Conservation (phyloP, 2,888 invertebrate genomes). For the Sinotaia quadrata region DNA sequence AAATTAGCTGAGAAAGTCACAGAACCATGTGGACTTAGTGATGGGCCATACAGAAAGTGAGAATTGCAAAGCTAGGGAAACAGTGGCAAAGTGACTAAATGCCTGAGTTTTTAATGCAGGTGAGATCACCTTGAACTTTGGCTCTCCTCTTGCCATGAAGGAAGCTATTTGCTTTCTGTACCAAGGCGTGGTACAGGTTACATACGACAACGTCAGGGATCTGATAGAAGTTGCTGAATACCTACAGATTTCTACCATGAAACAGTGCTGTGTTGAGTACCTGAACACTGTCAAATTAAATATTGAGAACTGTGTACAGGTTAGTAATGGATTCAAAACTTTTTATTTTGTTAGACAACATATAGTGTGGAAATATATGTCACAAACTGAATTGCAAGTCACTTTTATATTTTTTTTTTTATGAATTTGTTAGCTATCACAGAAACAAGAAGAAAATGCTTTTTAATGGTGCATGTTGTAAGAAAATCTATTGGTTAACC, state of each 20-base stretch:
- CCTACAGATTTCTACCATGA: slow-evolving; percentile 55
- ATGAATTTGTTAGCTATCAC: no score
- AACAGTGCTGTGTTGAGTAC: slow-evolving; percentile 48
- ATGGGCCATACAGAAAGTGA: neutral
- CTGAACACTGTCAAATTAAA: slow-evolving; percentile 43
- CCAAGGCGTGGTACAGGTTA: slow-evolving; percentile 45
- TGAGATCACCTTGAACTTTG: slow-evolving; percentile 45
- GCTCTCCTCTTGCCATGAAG: slow-evolving; percentile 46
- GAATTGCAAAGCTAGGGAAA: neutral
- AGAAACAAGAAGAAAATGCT: no score
- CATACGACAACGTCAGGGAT: slow-evolving; percentile 43
- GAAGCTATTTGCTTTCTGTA: slow-evolving; percentile 55
- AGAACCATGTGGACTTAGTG: neutral
- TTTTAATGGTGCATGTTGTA: no score
- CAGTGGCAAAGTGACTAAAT: neutral
- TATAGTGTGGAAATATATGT: no score
- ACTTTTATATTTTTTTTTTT: no score
- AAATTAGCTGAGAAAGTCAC: neutral
- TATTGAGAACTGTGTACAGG: slow-evolving; percentile 50
- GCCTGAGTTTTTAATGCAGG: slow-evolving; percentile 40
- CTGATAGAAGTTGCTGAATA: slow-evolving; percentile 58
- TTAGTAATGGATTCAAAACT: neutral
- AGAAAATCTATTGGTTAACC: no score
- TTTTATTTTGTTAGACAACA: no score
- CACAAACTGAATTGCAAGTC: no score